Evolutionary conservation across 2,797 vertebrate genomes (phyloP).

Genomic region (Eptatretus atami): DNA sequence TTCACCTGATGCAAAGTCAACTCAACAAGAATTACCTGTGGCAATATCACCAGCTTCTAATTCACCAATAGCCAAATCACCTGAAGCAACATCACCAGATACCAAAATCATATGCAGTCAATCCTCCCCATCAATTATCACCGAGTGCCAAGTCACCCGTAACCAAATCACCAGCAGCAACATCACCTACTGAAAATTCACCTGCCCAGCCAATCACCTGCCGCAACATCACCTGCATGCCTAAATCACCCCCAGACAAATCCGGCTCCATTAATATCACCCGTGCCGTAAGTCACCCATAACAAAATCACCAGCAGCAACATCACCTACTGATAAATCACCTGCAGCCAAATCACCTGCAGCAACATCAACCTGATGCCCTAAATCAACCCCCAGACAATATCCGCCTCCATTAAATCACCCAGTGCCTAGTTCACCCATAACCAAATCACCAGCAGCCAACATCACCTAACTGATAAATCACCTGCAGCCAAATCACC

Average conservation of each 20-base stretch:
- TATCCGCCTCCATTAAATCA: no score
- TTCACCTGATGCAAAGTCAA: no score
- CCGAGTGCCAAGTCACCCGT: neutral
- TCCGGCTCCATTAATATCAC: fast-evolving
- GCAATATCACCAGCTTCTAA: no score
- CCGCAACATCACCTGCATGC: neutral
- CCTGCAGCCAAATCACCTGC: conserved; percentile 11
- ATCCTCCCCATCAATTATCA: neutral
- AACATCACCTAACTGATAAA: conserved; percentile 7
- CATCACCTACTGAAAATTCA: neutral
- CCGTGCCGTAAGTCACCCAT: neutral
- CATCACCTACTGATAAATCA: conserved; percentile 11
- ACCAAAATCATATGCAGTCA: no score
- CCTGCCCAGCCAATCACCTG: no score
- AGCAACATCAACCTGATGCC: conserved; percentile 3
- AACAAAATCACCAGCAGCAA: conserved; percentile 13
- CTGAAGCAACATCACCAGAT: neutral
- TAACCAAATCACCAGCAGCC: neutral
- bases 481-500: conserved; percentile 9
- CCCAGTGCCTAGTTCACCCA: no score
- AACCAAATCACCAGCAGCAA: neutral
- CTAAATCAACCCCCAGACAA: no score
- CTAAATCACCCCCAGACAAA: neutral
- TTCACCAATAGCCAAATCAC: no score
- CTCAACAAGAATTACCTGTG: no score